phyloP scores from a whole-genome alignment of 1,140 invertebrate species.

The Epicauta chinensis region DNA sequence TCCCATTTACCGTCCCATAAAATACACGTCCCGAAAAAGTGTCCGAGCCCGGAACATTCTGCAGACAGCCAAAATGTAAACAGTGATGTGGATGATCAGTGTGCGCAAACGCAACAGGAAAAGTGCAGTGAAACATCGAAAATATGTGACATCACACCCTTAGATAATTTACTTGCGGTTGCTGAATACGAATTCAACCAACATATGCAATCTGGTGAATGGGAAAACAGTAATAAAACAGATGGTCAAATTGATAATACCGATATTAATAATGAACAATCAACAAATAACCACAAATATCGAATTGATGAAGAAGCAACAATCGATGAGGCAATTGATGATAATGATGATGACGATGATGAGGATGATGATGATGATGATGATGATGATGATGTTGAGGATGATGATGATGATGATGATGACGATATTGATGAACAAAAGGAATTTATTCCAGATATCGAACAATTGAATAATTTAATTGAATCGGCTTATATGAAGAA shows the following conservation, averaged over 20 bases:
- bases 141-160: conserved; percentile 42
- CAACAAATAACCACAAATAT: conserved; percentile 5
- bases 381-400: too few relatives aligned
- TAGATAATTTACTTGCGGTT: conserved; percentile 53
- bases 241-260: not conserved
- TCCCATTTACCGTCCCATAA: conserved; percentile 52
- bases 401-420: not conserved
- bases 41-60: conserved; percentile 20
- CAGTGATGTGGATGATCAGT: conserved; percentile 26
- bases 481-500: conserved; percentile 19
- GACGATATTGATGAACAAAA: conserved; percentile 20
- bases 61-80: conserved; percentile 29
- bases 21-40: conserved; percentile 46
- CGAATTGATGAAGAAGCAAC: not conserved
- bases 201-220: conserved; percentile 39
- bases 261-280: conserved; percentile 1
- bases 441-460: conserved; percentile 29
- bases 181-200: conserved; percentile 51
- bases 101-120: conserved; percentile 25
- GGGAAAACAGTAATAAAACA: conserved; percentile 18
- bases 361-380: too few relatives aligned
- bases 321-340: not conserved
- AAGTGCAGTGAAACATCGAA: conserved; percentile 37
- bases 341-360: conserved; percentile 2
- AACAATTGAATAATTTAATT: conserved; percentile 27